These are phyloP conservation scores for Leistus spinibarbis DNA, from an alignment of 2,888 invertebrate species.

Conservation along the genomic window DNA sequence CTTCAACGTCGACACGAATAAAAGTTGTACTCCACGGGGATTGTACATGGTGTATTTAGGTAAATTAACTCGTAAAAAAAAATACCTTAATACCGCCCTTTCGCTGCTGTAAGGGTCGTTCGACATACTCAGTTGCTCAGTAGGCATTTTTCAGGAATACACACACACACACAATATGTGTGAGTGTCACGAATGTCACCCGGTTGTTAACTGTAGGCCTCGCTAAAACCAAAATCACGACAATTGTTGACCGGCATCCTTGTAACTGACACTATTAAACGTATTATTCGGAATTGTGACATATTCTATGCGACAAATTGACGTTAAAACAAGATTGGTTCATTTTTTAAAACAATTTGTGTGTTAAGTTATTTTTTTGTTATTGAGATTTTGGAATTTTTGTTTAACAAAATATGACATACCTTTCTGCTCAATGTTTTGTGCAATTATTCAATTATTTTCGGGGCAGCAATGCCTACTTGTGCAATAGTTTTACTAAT, in stretches of 20 bases:
- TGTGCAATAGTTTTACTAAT: not conserved
- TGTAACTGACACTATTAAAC: not conserved
- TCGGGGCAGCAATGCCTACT: conserved; percentile 6
- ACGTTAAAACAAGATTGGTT: conserved; percentile 25
- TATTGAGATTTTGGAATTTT: not conserved
- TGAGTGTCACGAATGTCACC: not conserved
- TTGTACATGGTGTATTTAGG: not conserved
- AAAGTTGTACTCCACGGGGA: not conserved
- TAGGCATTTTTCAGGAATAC: conserved; percentile 15
- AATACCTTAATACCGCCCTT: conserved; percentile 26
- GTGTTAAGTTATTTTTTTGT: conserved; percentile 24
- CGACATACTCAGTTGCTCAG: conserved; percentile 17
- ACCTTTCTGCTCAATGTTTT: conserved; percentile 12
- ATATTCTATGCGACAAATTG: conserved; percentile 5
- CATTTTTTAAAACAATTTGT: conserved; percentile 28
- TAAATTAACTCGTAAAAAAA: not conserved
- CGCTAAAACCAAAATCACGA: not conserved
- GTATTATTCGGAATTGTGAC: conserved; percentile 11
- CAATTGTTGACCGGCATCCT: conserved; percentile 17
- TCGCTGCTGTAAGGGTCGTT: conserved; percentile 34
- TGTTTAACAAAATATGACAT: conserved; percentile 33
- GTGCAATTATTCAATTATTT: not conserved
- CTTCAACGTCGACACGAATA: no score
- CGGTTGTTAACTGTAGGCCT: not conserved
- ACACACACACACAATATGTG: not conserved